Evolutionary conservation across 92 coral and sea anemone species (phyloP).

Genomic region (Actinernus sp.): DNA sequence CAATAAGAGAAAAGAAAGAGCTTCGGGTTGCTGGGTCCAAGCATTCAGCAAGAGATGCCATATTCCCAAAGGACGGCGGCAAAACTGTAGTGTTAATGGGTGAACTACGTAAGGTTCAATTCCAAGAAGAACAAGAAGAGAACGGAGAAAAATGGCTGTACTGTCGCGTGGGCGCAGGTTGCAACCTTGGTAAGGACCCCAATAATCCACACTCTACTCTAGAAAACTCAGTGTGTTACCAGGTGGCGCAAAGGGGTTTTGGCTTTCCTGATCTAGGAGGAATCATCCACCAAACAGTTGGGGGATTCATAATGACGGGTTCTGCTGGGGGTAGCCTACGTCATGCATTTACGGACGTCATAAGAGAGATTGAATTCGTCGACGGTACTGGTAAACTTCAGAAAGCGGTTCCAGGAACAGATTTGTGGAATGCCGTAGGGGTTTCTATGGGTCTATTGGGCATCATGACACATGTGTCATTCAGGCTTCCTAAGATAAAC

Average conservation of each 20-base stretch:
- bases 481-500: slow-evolving; percentile 39
- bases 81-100: slow-evolving; percentile 36
- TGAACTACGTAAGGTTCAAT: slow-evolving; percentile 70
- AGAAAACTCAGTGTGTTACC: slow-evolving; percentile 56
- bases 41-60: slow-evolving; percentile 49
- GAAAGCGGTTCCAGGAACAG: slow-evolving; percentile 38
- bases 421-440: slow-evolving; percentile 77
- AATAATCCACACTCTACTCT: slow-evolving; percentile 26
- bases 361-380: slow-evolving; percentile 70
- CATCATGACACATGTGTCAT: slow-evolving; percentile 69
- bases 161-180: slow-evolving; percentile 74
- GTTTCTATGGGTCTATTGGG: slow-evolving; percentile 84
- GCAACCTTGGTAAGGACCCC: slow-evolving; percentile 65
- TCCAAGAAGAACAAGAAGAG: slow-evolving; percentile 5
- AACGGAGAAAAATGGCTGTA: slow-evolving; percentile 25
- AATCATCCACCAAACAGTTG: slow-evolving; percentile 70
- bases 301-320: slow-evolving; percentile 72
- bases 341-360: slow-evolving; percentile 66
- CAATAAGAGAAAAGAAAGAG: slow-evolving; percentile 30
- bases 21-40: slow-evolving; percentile 69
- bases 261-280: slow-evolving; percentile 78
- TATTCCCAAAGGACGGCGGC: slow-evolving; percentile 68
- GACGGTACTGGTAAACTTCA: slow-evolving; percentile 56
- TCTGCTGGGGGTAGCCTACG: slow-evolving; percentile 82
- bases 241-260: slow-evolving; percentile 49